Evolutionary conservation across 2,113 vertebrate species (phyloP).

Genomic region (Spheniscus mendiculus): DNA sequence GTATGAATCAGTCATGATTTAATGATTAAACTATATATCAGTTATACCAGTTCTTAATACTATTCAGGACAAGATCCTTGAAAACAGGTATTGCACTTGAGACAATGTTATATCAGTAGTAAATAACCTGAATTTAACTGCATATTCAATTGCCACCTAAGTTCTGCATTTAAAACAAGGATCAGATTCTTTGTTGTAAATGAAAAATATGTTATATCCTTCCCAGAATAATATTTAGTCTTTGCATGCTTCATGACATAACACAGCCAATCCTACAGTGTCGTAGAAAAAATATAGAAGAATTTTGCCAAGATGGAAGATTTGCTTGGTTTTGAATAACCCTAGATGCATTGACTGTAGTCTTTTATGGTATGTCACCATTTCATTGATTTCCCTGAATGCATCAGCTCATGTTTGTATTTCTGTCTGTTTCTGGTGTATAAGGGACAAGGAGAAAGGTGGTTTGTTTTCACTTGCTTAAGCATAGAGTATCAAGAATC

Average conservation of each 20-base stretch:
- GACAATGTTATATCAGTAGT: neutral
- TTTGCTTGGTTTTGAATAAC: neutral
- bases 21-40: neutral
- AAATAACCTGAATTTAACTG: neutral
- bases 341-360: neutral
- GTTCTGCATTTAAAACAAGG: neutral
- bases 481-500: neutral
- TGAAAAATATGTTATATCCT: neutral
- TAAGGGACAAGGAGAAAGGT: neutral
- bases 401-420: neutral
- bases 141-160: neutral
- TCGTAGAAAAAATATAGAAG: neutral
- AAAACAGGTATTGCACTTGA: neutral
- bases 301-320: neutral
- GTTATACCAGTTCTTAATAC: neutral
- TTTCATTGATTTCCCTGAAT: neutral
- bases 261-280: neutral
- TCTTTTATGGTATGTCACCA: neutral
- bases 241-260: neutral
- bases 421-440: neutral
- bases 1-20: neutral
- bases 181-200: neutral
- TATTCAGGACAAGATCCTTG: neutral
- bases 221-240: neutral
- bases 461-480: neutral